Evolutionary conservation across 2,113 vertebrate genomes (phyloP), one percentile per base, ranked within the genome.

Genomic region (Pipra filicauda): DNA sequence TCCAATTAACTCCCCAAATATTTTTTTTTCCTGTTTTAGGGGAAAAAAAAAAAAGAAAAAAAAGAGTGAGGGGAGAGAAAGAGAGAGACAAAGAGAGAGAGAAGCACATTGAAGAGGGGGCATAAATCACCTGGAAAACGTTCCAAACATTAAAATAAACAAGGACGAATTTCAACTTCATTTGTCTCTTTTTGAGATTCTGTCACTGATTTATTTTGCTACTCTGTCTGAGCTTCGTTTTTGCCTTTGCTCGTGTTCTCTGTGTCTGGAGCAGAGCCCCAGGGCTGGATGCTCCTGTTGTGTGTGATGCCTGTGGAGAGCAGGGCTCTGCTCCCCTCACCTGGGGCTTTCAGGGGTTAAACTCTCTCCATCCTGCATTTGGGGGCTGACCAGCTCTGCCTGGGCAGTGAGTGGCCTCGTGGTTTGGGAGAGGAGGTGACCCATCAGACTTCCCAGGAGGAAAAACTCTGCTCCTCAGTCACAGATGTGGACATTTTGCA

Each of bases 1-100:
- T 98, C 95, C 97, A 98, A 98, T 98, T 98, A 98, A 98, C 97
- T 98, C 85, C 93, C 93, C 95, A 96, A 98, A 97, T 97, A 92
- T 97, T 52, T 73, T 67, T 79, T 30, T 55, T 49, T 27, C 4
- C 18, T 48, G 22, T 54, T 94, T 77, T 24, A 52, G 69, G 55
- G 22, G 6, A 26, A 24, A 28, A 30, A 48, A 65, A 35, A 66
- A 28, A 28, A 17, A 6, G 37, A 12, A 4, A 62, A 52, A 51
- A 69, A 46, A 35, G 22, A 24, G 23, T 4, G n/a, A 3, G 14
- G 6, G 10, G 15, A 33, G 44, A n/a, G 71, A 88, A 61, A 22
- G 61, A 58, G 39, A 20, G 44, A 83, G 41, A 90, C 80, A 96
- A 94, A 96, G 95, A 97, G 89, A 95, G 95, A 95, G 95, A 97